Evolutionary conservation across 2,113 vertebrate genomes (phyloP).

Genomic region (Apodemus speciosus): DNA sequence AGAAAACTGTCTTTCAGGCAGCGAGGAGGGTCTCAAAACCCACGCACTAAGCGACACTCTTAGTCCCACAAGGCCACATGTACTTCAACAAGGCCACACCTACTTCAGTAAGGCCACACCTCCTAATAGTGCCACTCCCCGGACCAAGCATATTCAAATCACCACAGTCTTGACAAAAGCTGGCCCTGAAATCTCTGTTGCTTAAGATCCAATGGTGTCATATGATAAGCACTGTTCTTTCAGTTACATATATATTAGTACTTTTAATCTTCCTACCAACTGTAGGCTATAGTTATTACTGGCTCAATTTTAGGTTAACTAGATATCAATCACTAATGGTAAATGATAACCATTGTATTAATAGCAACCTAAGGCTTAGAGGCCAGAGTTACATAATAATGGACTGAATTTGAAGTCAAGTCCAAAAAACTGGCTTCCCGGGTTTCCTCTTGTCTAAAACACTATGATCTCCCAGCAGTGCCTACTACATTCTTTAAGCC

Average conservation of each 20-base stretch:
- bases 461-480: neutral
- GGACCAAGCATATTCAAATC: no score
- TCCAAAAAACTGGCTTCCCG: neutral
- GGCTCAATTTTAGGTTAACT: neutral
- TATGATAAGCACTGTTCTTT: neutral
- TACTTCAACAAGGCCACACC: no score
- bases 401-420: neutral
- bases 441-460: neutral
- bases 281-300: neutral
- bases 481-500: neutral
- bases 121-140: no score
- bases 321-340: neutral
- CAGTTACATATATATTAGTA: neutral
- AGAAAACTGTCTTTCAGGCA: no score
- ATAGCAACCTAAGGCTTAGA: neutral
- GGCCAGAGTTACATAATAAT: neutral
- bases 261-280: neutral
- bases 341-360: neutral
- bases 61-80: no score
- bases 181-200: neutral
- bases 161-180: neutral
- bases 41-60: no score
- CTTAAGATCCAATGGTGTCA: neutral
- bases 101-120: no score
- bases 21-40: no score